These are phyloP conservation scores for Aricia agestis DNA, from an alignment of 1,140 invertebrate genomes.

Conservation along the genomic window DNA sequence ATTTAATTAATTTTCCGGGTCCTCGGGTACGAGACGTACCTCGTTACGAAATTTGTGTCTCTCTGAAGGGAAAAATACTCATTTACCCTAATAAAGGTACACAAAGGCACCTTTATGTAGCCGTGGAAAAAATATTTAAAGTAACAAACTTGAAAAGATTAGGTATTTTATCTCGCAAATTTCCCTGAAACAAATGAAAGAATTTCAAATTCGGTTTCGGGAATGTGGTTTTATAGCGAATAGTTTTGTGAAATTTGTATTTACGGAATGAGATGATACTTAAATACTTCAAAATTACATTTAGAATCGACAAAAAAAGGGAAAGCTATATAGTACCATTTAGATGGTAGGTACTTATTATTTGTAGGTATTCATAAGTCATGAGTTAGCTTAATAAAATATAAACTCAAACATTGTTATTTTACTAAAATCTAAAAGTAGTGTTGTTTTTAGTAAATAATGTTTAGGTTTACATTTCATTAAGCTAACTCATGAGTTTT, in stretches of 20 bases:
- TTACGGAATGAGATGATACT: neutral
- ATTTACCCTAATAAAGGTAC: neutral
- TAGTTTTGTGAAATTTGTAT: neutral
- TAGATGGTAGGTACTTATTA: too few species aligned
- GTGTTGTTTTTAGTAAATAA: neutral
- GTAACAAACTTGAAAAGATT: neutral
- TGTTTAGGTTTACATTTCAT: neutral
- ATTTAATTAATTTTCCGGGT: slow-evolving; percentile 53
- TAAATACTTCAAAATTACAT: too few species aligned
- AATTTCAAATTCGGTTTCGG: neutral
- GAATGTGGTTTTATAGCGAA: neutral
- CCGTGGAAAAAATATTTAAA: neutral
- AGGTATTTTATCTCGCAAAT: neutral
- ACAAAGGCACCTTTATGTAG: neutral
- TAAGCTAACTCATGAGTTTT: neutral
- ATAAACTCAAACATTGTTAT: neutral
- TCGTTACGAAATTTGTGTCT: slow-evolving; percentile 27
- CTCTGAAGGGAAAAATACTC: neutral
- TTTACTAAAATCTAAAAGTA: neutral
- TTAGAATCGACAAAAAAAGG: too few species aligned
- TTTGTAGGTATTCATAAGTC: neutral
- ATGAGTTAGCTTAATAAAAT: neutral
- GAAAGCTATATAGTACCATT: too few species aligned
- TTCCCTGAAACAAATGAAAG: neutral
- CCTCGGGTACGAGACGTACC: slow-evolving; percentile 36